Conservation (phyloP, 1,140 invertebrate species). For the Heliconius nattereri region DNA sequence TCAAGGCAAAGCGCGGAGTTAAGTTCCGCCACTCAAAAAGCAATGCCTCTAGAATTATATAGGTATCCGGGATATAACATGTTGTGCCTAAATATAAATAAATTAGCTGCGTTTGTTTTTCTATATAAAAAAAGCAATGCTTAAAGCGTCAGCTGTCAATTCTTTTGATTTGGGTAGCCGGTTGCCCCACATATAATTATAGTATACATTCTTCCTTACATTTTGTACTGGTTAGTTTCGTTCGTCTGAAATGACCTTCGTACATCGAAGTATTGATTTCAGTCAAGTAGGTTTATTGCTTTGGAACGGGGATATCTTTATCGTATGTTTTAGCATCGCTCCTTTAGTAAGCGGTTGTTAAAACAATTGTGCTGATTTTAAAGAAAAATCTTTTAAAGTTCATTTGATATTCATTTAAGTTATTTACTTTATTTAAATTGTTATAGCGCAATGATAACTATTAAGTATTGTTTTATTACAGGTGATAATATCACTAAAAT, state of each 20-base stretch:
- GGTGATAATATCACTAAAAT: neutral
- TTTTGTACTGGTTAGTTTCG: neutral
- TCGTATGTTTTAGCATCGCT: neutral
- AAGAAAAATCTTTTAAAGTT: no score
- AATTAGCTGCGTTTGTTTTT: neutral
- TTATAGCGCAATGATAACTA: no score
- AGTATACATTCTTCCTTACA: neutral
- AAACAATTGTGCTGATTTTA: neutral
- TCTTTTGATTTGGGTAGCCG: neutral
- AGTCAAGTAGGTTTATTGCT: conserved; percentile 31
- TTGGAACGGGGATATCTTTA: conserved; percentile 21
- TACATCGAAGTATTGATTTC: conserved; percentile 27
- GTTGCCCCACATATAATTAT: neutral
- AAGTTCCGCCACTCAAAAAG: neutral
- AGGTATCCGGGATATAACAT: no score
- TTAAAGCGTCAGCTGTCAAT: neutral
- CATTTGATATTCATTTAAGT: no score
- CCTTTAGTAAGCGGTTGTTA: neutral
- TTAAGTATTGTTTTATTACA: no score
- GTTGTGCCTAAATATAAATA: neutral
- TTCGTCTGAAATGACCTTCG: conserved; percentile 13
- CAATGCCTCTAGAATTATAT: neutral
- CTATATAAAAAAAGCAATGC: no score
- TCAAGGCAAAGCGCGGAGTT: no score
- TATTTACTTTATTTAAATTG: no score